Percentiles rank a stretch among this genome's conserved stretches.
Evolutionary conservation across 2,797 vertebrate species (phyloP).

Genomic region (Epinephelus malabaricus): DNA sequence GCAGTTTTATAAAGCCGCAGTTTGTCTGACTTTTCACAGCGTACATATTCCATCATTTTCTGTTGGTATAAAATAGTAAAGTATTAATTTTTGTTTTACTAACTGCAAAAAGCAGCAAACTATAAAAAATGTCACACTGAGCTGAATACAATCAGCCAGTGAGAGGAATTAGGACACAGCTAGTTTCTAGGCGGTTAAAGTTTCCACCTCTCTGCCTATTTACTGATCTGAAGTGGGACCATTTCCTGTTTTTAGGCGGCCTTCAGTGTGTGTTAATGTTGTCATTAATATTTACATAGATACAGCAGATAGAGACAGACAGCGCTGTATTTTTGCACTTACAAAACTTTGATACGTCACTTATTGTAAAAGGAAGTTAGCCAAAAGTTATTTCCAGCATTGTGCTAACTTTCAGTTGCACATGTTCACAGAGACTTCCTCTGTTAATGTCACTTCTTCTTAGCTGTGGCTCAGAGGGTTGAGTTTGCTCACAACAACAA

Average conservation of each 20-base stretch:
- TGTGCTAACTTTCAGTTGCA: constrained; percentile 62
- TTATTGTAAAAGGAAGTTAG: constrained; percentile 62
- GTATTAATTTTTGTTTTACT: background rate
- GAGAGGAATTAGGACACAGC: background rate
- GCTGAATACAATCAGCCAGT: background rate
- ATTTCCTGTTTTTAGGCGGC: background rate
- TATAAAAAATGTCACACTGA: constrained; percentile 2
- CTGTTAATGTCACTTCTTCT: constrained; percentile 56
- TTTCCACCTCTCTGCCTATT: constrained; percentile 1
- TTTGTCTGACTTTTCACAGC: no score
- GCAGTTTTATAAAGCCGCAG: no score
- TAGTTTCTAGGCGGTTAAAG: background rate
- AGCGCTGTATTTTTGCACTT: background rate
- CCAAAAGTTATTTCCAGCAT: constrained; percentile 70
- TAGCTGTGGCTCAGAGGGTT: background rate
- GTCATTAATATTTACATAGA: background rate
- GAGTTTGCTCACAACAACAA: background rate
- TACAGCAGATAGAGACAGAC: background rate
- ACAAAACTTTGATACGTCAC: constrained; percentile 3
- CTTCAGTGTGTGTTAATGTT: background rate
- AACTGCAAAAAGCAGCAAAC: background rate
- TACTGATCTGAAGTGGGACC: background rate
- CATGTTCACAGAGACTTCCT: constrained; percentile 61
- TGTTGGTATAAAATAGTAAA: background rate
- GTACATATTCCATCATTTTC: background rate